These are phyloP conservation scores for Odontamblyopus rebecca DNA, from an alignment of 2,797 vertebrate genomes.

Conservation along the genomic window DNA sequence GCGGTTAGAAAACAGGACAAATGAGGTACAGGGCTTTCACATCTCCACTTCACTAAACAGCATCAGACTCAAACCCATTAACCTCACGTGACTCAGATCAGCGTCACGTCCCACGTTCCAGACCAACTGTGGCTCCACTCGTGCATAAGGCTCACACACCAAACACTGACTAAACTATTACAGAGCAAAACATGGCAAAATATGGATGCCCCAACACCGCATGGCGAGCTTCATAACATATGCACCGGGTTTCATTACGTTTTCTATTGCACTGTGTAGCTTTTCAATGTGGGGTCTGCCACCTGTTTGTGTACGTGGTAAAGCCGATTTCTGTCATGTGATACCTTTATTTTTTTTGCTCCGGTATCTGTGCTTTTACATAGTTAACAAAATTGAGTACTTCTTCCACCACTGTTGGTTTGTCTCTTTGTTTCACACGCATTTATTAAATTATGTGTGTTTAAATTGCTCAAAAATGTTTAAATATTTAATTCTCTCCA, in stretches of 20 bases:
- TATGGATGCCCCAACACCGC: not conserved
- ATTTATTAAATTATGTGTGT: too few species aligned
- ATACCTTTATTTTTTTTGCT: too few species aligned
- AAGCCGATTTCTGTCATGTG: too few species aligned
- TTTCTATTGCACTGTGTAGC: too few species aligned
- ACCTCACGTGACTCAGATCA: slow-evolving; percentile 6
- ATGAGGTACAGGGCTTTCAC: not conserved
- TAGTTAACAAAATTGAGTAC: too few species aligned
- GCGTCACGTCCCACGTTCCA: not conserved
- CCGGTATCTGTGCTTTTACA: too few species aligned
- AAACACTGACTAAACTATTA: not conserved
- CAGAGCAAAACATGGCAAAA: not conserved
- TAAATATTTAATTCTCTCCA: too few species aligned
- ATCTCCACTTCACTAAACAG: not conserved
- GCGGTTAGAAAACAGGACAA: not conserved
- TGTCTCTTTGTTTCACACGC: too few species aligned
- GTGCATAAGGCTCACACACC: not conserved
- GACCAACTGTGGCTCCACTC: not conserved
- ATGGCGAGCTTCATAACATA: not conserved
- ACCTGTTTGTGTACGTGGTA: too few species aligned
- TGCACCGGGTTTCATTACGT: not conserved
- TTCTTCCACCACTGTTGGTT: too few species aligned
- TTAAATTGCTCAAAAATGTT: too few species aligned
- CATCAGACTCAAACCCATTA: not conserved
- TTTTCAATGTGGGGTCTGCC: too few species aligned